Percentiles rank a stretch among this genome's conserved stretches.
Evolutionary conservation across 2,888 invertebrate genomes (phyloP).

Genomic region (Cryptus armator): DNA sequence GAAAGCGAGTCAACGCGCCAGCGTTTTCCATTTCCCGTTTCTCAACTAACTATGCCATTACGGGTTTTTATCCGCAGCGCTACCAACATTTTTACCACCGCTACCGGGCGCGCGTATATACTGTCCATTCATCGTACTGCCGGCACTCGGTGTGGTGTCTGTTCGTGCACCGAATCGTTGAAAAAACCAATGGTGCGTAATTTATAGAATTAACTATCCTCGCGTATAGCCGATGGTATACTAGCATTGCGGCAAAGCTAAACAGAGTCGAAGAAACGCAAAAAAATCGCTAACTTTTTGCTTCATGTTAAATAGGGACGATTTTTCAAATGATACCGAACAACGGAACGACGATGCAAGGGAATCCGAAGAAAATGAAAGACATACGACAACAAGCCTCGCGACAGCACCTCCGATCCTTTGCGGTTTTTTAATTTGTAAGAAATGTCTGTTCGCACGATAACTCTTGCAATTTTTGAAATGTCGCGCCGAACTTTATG

Average conservation of each 20-base stretch:
- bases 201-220: conserved; percentile 42
- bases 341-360: not conserved
- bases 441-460: too few relatives aligned
- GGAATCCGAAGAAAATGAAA: not conserved
- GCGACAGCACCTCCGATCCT: not conserved
- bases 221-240: not conserved
- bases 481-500: too few relatives aligned
- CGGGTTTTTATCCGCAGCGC: conserved; percentile 33
- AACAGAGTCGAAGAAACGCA: not conserved
- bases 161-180: conserved; percentile 25
- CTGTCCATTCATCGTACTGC: not conserved
- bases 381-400: not conserved
- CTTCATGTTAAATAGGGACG: not conserved
- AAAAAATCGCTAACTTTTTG: not conserved
- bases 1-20: conserved; percentile 9
- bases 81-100: conserved; percentile 9
- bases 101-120: conserved; percentile 5
- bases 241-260: not conserved
- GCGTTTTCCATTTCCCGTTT: not conserved
- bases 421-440: not conserved
- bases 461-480: too few relatives aligned
- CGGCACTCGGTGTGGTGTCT: not conserved
- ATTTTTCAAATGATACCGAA: not conserved
- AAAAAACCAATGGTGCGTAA: conserved; percentile 47
- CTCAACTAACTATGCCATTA: conserved; percentile 42